Evolutionary conservation across 2,888 invertebrate species (phyloP).

Genomic region (Oscheius sp.): DNA sequence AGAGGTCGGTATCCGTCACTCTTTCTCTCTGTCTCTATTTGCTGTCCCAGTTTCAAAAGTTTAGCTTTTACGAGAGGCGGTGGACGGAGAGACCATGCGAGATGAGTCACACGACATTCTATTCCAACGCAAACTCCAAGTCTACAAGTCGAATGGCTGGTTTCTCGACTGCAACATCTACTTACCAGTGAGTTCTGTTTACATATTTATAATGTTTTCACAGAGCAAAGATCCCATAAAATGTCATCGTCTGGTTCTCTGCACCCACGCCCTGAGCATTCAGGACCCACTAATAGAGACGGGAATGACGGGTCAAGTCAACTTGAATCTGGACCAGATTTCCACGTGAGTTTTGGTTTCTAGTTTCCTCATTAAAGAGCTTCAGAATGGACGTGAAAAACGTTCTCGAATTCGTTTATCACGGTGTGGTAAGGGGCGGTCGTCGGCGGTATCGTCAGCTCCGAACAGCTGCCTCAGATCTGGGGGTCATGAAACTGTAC

Average conservation of each 20-base stretch:
- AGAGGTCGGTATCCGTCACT: slow-evolving; percentile 1
- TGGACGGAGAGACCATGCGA: background rate
- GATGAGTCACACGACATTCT: slow-evolving; percentile 30
- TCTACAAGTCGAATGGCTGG: slow-evolving; percentile 21
- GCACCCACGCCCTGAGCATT: slow-evolving; percentile 44
- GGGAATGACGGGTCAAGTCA: slow-evolving; percentile 20
- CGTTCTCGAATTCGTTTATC: slow-evolving; percentile 32
- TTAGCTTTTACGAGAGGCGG: background rate
- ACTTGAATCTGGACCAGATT: slow-evolving; percentile 31
- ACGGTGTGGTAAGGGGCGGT: slow-evolving; percentile 14
- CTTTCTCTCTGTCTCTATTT: background rate
- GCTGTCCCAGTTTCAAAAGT: background rate
- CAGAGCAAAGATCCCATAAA: slow-evolving; percentile 30
- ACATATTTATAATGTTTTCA: slow-evolving; percentile 13
- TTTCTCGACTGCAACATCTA: slow-evolving; percentile 36
- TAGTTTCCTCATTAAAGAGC: background rate
- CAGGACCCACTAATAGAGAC: slow-evolving; percentile 40
- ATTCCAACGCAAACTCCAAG: slow-evolving; percentile 27
- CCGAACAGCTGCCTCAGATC: slow-evolving; percentile 12
- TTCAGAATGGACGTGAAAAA: slow-evolving; percentile 32
- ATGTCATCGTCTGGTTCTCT: slow-evolving; percentile 50
- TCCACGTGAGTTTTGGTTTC: slow-evolving; percentile 21
- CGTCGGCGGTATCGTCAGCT: slow-evolving; percentile 23
- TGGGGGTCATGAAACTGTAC: slow-evolving; percentile 28
- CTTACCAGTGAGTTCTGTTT: slow-evolving; percentile 2